phyloP scores from a whole-genome alignment of 1,140 invertebrate species.

The Stegodyphus mimosarum region DNA sequence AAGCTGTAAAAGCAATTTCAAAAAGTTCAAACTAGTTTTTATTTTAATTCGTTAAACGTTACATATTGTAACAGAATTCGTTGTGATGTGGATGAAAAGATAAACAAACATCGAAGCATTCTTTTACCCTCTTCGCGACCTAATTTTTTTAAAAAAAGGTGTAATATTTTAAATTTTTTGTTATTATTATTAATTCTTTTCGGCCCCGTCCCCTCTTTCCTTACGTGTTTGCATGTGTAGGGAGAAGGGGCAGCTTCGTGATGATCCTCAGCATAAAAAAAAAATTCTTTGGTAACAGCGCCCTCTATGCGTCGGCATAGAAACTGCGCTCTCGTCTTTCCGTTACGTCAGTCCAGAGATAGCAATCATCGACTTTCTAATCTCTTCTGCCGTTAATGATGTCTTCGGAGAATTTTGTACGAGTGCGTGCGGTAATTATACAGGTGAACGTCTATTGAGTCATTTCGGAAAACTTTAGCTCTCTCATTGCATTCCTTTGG shows the following conservation, averaged over 20 bases:
- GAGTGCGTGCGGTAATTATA: constrained; percentile 19
- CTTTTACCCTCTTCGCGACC: constrained; percentile 17
- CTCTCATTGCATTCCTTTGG: too few species aligned
- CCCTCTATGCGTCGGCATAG: constrained; percentile 25
- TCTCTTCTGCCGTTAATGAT: constrained; percentile 43
- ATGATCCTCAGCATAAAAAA: background rate
- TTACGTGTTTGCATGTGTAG: background rate
- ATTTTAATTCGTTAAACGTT: too few species aligned
- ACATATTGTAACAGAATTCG: too few species aligned
- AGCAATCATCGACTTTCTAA: constrained; percentile 32
- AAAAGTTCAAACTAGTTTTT: too few species aligned
- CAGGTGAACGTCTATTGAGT: constrained; percentile 42
- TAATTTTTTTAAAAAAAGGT: constrained; percentile 44
- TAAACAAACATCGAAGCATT: constrained; percentile 7
- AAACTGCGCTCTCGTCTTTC: constrained; percentile 9
- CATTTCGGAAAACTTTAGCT: background rate
- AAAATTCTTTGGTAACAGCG: constrained; percentile 15
- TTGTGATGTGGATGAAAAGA: background rate
- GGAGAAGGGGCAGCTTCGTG: background rate
- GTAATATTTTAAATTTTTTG: constrained; percentile 28
- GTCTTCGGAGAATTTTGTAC: constrained; percentile 27
- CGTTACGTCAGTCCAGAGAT: constrained; percentile 8
- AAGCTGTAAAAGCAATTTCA: too few species aligned
- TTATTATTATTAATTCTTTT: background rate
- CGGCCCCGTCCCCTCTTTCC: background rate